Conservation (phyloP, 1,140 invertebrate species). For the Bradynema listronoti region DNA sequence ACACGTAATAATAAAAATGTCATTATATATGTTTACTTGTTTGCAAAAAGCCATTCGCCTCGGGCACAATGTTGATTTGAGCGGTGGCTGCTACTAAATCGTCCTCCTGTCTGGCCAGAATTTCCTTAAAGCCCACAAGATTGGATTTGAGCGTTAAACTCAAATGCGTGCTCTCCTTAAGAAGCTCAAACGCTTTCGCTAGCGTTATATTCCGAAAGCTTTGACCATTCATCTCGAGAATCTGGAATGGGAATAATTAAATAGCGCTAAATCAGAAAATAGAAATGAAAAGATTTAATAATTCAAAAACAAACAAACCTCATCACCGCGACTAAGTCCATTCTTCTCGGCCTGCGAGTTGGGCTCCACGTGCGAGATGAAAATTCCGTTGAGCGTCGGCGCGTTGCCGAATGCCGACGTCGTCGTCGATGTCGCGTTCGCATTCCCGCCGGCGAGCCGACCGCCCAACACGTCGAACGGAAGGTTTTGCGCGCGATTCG, state of each 20-base stretch:
- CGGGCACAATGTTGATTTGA: too few species aligned
- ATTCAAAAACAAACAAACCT: too few species aligned
- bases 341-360: conserved; percentile 87
- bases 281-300: conserved; percentile 2
- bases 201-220: conserved; percentile 85
- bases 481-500: conserved; percentile 80
- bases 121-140: conserved; percentile 65
- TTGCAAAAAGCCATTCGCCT: too few species aligned
- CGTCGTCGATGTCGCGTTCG: too few species aligned
- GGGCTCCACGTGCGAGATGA: conserved; percentile 84
- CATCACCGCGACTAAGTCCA: conserved; percentile 91
- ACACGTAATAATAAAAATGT: too few species aligned
- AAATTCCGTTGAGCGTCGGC: conserved; percentile 70
- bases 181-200: conserved; percentile 79
- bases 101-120: conserved; percentile 3
- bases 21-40: too few species aligned
- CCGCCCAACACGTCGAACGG: conserved; percentile 77
- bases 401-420: too few species aligned
- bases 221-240: conserved; percentile 91
- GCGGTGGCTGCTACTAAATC: background rate
- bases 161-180: conserved; percentile 84
- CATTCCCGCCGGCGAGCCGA: too few species aligned
- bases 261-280: too few species aligned
- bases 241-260: too few species aligned
- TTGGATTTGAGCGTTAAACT: conserved; percentile 95